Base-by-base conservation (phyloP, 2,888 invertebrate genomes). In the Drosophila kanekoi region DNA sequence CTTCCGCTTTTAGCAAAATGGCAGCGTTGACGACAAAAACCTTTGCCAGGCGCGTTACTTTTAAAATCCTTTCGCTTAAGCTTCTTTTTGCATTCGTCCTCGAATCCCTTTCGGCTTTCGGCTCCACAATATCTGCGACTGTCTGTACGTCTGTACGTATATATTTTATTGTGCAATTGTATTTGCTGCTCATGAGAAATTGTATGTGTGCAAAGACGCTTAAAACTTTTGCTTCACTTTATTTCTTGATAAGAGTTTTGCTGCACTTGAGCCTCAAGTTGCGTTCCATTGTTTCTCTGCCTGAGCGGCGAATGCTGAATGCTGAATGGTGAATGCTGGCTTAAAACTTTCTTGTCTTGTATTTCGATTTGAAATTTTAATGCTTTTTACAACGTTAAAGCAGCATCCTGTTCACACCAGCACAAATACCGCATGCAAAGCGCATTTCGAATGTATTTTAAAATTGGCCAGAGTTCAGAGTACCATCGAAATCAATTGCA, bases 131-230 rank as follows among this genome's bases (percentile, higher is more conserved):
- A 65, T 56, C 52, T 38, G 57, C 53, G 11, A 32, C 47, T 44
- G 58, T 1, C 18, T 18, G 18, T n/a, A n/a, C n/a, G n/a, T 18
- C 18, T 71, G 58, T 44, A 32, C 32, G 18, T 72, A 41, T 51
- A 51, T 72, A 57, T 75, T 64, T 84, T 80, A 81, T 87, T 87
- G 87, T 87, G 83, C 80, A 87, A 87, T 84, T 87, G 83, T 84
- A 87, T 87, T 87, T 87, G 64, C 62, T 79, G 68, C 81, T 83
- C 83, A 84, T 83, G 81, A 87, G 87, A 81, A 83, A 83, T 79
- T 87, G 87, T 87, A 79, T 84, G 84, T 84, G 84, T 77, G 77
- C 77, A 83, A 87, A 83, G 87, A 81, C 49, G 87, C 83, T 83
- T 83, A 86, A 84, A 87, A 87, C 72, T 84, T 84, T 84, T 68